Evolutionary conservation across 2,797 vertebrate genomes (phyloP), one percentile per base, ranked within the genome.

Genomic region (Chromobotia macracanthus): DNA sequence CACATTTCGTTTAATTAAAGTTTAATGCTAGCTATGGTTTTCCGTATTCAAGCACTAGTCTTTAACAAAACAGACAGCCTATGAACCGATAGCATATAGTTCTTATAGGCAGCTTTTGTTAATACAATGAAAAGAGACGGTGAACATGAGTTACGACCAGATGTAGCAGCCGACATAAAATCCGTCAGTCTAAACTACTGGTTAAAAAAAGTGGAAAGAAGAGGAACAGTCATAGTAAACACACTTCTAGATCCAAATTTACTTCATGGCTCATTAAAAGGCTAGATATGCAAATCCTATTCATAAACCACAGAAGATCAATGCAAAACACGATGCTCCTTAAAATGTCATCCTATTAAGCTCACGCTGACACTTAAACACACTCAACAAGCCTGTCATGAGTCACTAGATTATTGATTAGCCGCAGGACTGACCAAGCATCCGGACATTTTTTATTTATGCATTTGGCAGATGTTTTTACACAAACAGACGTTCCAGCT

Each of bases 291-390:
- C 60, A 86, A 81, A 84, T 84, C 75, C 72, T 44, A 66, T 83
- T 88, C 65, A 81, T 48, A 70, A 80, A 67, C 63, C 75, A 78
- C 65, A 80, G 80, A 76, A 83, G 75, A 87, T 84, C 71, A 72
- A 75, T 72, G 69, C 38, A 82, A 80, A 86, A 78, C 68, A 21
- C 53, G 44, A 60, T 44, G 58, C 61, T 76, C 25, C 60, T 68
- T 25, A 19, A 61, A 25, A 35, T 44, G 13, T 73, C 38, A 64
- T 64, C 10, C 80, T 16, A 35, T 50, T 38, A 16, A 28, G 4
- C 63, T 23, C 18, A 79, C 13, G 53, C 68, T 51, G 56, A 56
- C 65, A 75, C 51, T 38, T 53, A 60, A 50, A 71, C 21, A 46
- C 41, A 72, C 18, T 12, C 21, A 55, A 60, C 63, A 48, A 44